Base-by-base conservation (phyloP, 2,797 vertebrate species). In the Naso thynnoides region DNA sequence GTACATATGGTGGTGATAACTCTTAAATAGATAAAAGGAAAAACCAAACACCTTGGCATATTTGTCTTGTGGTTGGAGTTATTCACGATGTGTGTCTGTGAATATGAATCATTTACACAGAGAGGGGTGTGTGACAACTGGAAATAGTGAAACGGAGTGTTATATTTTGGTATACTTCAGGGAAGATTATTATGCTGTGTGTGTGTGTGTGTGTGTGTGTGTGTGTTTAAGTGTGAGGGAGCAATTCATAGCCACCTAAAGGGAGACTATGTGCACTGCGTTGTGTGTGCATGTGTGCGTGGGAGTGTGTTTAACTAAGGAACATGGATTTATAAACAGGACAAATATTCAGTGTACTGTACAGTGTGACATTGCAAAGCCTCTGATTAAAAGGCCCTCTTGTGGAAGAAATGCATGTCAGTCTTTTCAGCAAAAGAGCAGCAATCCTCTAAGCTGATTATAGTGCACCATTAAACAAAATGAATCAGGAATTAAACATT, bases 381-480 rank as follows among this genome's bases (percentile, higher is more conserved):
- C 23, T 77, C 54, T 18, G 54, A 59, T 70, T 50, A 23, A 74
- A 77, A 65, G 26, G 76, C 88, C 92, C 88, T 84, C 90, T 89
- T 85, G 89, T 93, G 92, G 89, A 81, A 89, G 73, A 83, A 86
- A 92, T 91, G 77, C n/a, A 21, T 14, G 31, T 15, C 13, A 44
- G 54, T 73, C 59, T 18, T 55, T 64, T 74, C 56, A 70, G 81
- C 14, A 75, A 84, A 83, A 79, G 74, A 85, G 65, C 76, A 83
- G 56, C 78, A 86, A 71, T 69, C 82, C 76, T 73, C 71, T 91
- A 87, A 92, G 83, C 82, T 65, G 89, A 90, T 90, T 92, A 91
- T 64, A 80, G 80, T 76, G 85, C 79, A 83, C 84, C 84, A 89
- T 88, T 88, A 86, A 89, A 88, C 77, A 70, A 79, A 86, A 81